phyloP scores from a whole-genome alignment of 2,113 vertebrate species.

The Leptobrachium leishanense region DNA sequence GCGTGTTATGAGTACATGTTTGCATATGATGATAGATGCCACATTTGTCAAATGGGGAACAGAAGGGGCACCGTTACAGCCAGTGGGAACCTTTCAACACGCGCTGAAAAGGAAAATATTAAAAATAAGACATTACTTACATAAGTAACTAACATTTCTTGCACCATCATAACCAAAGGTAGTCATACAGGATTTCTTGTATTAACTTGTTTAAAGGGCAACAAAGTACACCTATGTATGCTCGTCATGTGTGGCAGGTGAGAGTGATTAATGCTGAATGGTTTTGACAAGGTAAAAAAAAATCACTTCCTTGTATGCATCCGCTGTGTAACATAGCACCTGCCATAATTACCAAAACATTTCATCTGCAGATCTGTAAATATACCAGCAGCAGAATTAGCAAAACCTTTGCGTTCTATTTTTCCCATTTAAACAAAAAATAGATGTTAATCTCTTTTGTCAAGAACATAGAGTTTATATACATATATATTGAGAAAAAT shows the following conservation, averaged over 20 bases:
- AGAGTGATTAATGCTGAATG: slow-evolving; percentile 73
- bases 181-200: slow-evolving; percentile 58
- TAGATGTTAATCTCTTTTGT: slow-evolving; percentile 15
- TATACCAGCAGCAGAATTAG: slow-evolving; percentile 34
- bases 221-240: slow-evolving; percentile 56
- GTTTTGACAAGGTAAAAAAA: slow-evolving; percentile 57
- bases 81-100: slow-evolving; percentile 64
- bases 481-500: background rate
- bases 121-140: slow-evolving; percentile 61
- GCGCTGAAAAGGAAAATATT: slow-evolving; percentile 59
- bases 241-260: slow-evolving; percentile 52
- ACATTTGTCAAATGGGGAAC: slow-evolving; percentile 52
- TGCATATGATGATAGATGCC: slow-evolving; percentile 55
- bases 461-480: background rate
- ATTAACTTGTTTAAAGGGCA: slow-evolving; percentile 66
- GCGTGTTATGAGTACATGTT: slow-evolving; percentile 34
- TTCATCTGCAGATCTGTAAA: slow-evolving; percentile 63
- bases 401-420: slow-evolving; percentile 13
- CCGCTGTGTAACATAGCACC: slow-evolving; percentile 61
- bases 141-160: slow-evolving; percentile 53
- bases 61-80: slow-evolving; percentile 58
- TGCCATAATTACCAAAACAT: slow-evolving; percentile 54
- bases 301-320: slow-evolving; percentile 60
- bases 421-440: background rate
- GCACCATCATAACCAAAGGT: slow-evolving; percentile 42